Evolutionary conservation across 2,888 invertebrate genomes (phyloP), one percentile per base, ranked within the genome.

Genomic region (Bhutanitis thaidina): DNA sequence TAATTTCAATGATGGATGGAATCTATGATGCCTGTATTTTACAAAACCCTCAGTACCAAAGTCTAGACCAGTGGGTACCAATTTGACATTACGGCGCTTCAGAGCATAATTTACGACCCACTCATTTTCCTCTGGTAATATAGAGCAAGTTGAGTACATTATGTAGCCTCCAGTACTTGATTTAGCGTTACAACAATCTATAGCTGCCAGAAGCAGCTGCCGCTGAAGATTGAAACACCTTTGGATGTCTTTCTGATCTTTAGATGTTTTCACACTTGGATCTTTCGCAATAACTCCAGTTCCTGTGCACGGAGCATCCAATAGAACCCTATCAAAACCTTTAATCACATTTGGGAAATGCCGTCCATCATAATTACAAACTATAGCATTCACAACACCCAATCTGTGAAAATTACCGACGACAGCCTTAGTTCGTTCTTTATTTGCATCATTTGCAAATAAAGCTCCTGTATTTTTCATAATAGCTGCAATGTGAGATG

Each of bases 241-340:
- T 72, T 96, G 95, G 48, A 99, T 93, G 74, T 98, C 98, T 59
- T 93, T 92, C 60, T 94, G 93, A 65, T 97, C 96, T 82, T 98
- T 98, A 56, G 93, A 94, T 0, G 95, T 95, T 89, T 99, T 99
- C 0, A 99, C 99, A 68, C 96, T 95, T 0, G 96, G 96, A 90
- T 99, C 99, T 88, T 99, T 99, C 20, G 98, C 94, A 35, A 99
- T 95, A 8, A 99, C 98, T 25, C 99, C 99, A 0, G 99, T 98
- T 30, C 99, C 99, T 34, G 98, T 97, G 75, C 99, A 99, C 0
- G 99, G 99, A 0, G 99, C 99, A 90, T 99, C 99, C 41, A 99
- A 85, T 29, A 99, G 83, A 5, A 99, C 96, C 64, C 99, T 92
- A 80, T 99, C 99, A 76, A 99, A 99, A 1, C 96, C 96, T 69